Percentiles rank a stretch among this genome's conserved stretches.
These are phyloP conservation scores for Bucorvus abyssinicus DNA, from an alignment of 2,797 vertebrate genomes.

Conservation along the genomic window DNA sequence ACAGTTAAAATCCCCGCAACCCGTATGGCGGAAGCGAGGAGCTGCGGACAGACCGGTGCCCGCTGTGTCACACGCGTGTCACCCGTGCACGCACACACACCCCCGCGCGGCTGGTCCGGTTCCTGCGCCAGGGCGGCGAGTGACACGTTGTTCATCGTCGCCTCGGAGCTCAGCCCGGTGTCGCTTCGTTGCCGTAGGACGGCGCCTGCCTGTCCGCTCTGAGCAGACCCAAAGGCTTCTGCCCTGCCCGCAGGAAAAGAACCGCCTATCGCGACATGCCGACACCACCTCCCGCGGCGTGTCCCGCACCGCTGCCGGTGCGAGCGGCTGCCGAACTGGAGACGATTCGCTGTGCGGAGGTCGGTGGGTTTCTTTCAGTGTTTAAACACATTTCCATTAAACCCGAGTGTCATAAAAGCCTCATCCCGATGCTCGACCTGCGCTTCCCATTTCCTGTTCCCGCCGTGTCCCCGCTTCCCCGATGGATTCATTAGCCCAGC, in stretches of 20 bases:
- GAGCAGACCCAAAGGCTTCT: not conserved
- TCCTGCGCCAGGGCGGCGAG: not conserved
- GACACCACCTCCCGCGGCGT: not conserved
- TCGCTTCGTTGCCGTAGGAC: not conserved
- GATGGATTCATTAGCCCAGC: not conserved
- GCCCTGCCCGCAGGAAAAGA: not conserved
- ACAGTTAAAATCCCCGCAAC: too few relatives aligned
- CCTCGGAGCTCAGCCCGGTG: not conserved
- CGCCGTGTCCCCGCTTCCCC: not conserved
- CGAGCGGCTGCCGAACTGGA: not conserved
- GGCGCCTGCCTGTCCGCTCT: too few relatives aligned
- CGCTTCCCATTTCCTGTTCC: rapidly evolving
- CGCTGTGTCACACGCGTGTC: not conserved
- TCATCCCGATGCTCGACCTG: too few relatives aligned
- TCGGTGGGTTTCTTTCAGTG: not conserved
- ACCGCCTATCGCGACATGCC: not conserved
- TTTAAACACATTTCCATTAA: not conserved
- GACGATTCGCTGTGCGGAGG: not conserved
- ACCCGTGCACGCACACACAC: not conserved
- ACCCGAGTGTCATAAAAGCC: not conserved
- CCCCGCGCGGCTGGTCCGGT: not conserved
- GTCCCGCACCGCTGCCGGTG: not conserved
- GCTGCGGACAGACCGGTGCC: not conserved
- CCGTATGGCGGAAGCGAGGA: too few relatives aligned
- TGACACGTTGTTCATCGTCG: rapidly evolving